Base-by-base conservation (phyloP, 2,113 vertebrate species). In the Ariopsis seemanni region DNA sequence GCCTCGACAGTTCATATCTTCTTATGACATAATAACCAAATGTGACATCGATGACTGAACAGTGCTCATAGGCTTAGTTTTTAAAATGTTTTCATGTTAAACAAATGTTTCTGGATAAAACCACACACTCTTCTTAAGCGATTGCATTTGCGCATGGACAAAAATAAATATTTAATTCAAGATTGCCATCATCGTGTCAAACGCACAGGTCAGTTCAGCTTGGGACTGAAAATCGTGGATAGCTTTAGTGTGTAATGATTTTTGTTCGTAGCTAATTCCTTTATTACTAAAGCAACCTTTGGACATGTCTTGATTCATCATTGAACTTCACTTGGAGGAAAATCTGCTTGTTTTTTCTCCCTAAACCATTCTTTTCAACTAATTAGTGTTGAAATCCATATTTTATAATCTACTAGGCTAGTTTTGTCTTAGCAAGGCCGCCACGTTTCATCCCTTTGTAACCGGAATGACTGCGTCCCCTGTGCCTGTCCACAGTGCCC, bases 401-500 rank as follows among this genome's bases (percentile, higher is more conserved):
- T 84, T 69, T 84, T 57, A 82, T 80, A 3, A 81, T 86, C 58
- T 53, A 86, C 30, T 48, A 80, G 50, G 62, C 27, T 80, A 63
- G 48, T 57, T 86, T 58, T 81, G 60, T 84, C 67, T 53, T 57
- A 25, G 52, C 65, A 42, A 27, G 50, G 82, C 63, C 82, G 15
- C n/a, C 63, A 53, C 82, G 72, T 71, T 42, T 81, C 72, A 57
- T 52, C 67, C 67, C 17, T 20, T 82, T 69, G 50, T 82, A 60
- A 48, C 50, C 34, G 81, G 81, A 83, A 87, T 77, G 20, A 67
- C 69, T 42, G 48, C 42, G 58, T 75, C 85, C 91, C 89, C 91
- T 89, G 88, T 91, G 90, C 90, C 91, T 85, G 88, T 93, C 93
- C 93, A 87, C 93, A 93, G 93, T 92, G 90, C 92, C 94, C 92